Conservation (phyloP, 2,888 invertebrate species). For the Schizaphis graminum region DNA sequence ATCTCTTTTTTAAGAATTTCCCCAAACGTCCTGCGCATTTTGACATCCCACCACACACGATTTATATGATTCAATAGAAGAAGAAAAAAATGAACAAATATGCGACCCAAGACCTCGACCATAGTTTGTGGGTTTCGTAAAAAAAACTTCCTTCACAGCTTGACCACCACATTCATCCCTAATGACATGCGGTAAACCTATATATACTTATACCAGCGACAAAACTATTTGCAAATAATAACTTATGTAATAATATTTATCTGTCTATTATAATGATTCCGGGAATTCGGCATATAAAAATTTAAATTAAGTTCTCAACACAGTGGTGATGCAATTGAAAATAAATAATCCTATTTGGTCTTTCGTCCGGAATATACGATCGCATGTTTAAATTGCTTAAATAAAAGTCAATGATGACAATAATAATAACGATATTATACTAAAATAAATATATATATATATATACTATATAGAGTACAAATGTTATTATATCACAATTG, state of each 20-base stretch:
- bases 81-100: constrained; percentile 53
- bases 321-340: constrained; percentile 28
- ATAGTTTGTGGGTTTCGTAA: constrained; percentile 44
- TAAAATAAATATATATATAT: not conserved
- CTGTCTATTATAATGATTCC: constrained; percentile 25
- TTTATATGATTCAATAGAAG: constrained; percentile 47
- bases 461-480: constrained; percentile 22
- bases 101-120: constrained; percentile 60
- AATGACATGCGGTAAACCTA: constrained; percentile 52
- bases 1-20: constrained; percentile 38
- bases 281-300: not conserved
- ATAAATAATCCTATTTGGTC: constrained; percentile 29
- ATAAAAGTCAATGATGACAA: not conserved
- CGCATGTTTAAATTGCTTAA: not conserved
- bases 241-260: constrained; percentile 22
- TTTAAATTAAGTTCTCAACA: constrained; percentile 13
- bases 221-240: constrained; percentile 45
- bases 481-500: constrained; percentile 12
- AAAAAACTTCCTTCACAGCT: constrained; percentile 65
- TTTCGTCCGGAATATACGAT: not conserved
- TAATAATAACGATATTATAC: not conserved
- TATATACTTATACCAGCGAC: not conserved
- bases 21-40: constrained; percentile 49
- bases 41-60: constrained; percentile 50
- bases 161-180: constrained; percentile 64